Percentiles rank a stretch among this genome's conserved stretches.
These are phyloP conservation scores for Ataeniobius toweri DNA, from an alignment of 2,797 vertebrate genomes.

Conservation along the genomic window DNA sequence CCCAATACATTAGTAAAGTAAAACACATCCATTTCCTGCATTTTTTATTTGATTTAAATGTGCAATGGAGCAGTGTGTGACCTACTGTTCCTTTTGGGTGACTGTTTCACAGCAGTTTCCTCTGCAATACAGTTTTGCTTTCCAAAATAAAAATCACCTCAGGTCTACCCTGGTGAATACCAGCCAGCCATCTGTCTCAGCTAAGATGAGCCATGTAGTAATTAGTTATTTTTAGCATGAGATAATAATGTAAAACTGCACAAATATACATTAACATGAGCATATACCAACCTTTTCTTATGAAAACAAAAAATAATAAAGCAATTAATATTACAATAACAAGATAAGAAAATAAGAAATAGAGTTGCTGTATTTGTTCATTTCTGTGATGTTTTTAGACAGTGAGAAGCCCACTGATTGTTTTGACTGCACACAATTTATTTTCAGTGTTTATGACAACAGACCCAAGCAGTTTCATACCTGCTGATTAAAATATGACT, in stretches of 20 bases:
- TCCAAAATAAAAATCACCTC: slow-evolving; percentile 44
- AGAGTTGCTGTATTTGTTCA: slow-evolving; percentile 7
- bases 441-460: slow-evolving; percentile 47
- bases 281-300: too few species aligned
- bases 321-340: too few species aligned
- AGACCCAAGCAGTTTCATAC: background rate
- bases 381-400: slow-evolving; percentile 2
- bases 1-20: background rate
- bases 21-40: slow-evolving; percentile 12
- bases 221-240: slow-evolving; percentile 15
- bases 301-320: too few species aligned
- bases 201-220: slow-evolving; percentile 31
- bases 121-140: background rate
- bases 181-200: slow-evolving; percentile 32
- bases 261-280: background rate
- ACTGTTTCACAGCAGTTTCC: slow-evolving; percentile 13
- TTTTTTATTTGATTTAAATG: slow-evolving; percentile 6
- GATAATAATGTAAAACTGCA: slow-evolving; percentile 1
- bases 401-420: too few species aligned
- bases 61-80: slow-evolving; percentile 12
- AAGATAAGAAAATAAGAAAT: too few species aligned
- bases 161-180: slow-evolving; percentile 23
- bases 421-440: slow-evolving; percentile 14
- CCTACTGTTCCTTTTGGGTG: slow-evolving; percentile 30
- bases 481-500: background rate